Evolutionary conservation across 1,140 invertebrate genomes (phyloP).

Genomic region (Drosophila orosa): DNA sequence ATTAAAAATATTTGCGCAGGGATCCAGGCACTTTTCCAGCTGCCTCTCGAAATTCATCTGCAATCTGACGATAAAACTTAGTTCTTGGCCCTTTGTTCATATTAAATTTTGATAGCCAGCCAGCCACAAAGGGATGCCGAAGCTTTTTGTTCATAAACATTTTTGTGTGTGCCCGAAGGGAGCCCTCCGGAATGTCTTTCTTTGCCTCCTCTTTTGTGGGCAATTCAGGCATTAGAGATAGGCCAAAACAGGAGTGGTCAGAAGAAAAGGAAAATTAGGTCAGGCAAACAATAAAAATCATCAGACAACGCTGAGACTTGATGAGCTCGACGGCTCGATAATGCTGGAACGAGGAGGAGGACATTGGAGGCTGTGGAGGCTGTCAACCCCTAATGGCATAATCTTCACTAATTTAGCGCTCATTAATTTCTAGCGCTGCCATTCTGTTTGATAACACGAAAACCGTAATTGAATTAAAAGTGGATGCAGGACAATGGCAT

Average conservation of each 20-base stretch:
- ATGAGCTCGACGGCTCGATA: conserved; percentile 53
- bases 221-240: conserved; percentile 54
- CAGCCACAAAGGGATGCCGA: conserved; percentile 62
- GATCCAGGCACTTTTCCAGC: conserved; percentile 10
- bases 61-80: conserved; percentile 25
- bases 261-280: conserved; percentile 66
- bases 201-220: conserved; percentile 46
- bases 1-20: conserved; percentile 45
- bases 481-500: conserved; percentile 38
- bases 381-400: conserved; percentile 76
- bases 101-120: conserved; percentile 65
- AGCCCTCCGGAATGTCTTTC: conserved; percentile 43
- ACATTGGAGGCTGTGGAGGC: conserved; percentile 5
- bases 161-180: conserved; percentile 58
- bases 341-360: conserved; percentile 40
- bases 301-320: conserved; percentile 70
- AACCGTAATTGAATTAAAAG: conserved; percentile 83
- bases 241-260: conserved; percentile 24
- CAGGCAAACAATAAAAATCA: conserved; percentile 83
- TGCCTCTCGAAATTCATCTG: conserved; percentile 24
- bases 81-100: conserved; percentile 50
- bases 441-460: conserved; percentile 57
- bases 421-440: conserved; percentile 76
- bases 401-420: conserved; percentile 83
- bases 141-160: conserved; percentile 64